phyloP scores from a whole-genome alignment of 2,113 vertebrate genomes.

The Pterocles orientalis region DNA sequence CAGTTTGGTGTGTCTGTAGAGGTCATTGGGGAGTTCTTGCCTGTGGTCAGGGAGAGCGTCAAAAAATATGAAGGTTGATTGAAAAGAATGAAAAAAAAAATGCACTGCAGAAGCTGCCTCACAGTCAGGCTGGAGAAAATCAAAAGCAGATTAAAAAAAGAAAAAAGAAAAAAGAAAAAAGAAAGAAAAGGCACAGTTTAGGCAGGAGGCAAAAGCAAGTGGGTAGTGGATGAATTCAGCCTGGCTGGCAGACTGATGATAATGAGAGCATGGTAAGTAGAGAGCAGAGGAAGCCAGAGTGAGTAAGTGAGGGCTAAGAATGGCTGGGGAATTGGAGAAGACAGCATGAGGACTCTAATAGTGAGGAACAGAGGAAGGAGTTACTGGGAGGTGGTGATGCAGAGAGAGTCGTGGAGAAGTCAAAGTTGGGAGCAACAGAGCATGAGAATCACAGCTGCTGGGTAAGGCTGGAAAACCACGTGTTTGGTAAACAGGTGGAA shows the following conservation, averaged over 20 bases:
- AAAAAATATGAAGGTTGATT: background rate
- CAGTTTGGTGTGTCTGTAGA: background rate
- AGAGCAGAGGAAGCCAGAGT: background rate
- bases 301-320: background rate
- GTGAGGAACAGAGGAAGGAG: background rate
- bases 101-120: background rate
- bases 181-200: background rate
- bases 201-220: background rate
- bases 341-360: background rate
- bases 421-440: background rate
- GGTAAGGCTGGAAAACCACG: background rate
- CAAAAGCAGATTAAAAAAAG: background rate
- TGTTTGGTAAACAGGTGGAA: background rate
- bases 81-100: background rate
- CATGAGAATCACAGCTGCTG: rapidly evolving
- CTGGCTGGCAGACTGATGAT: background rate
- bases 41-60: background rate
- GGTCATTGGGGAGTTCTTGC: background rate
- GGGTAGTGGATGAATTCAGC: background rate
- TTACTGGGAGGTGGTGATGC: background rate
- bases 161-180: too few relatives aligned
- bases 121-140: background rate
- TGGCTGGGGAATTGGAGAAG: background rate
- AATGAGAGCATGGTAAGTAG: background rate
- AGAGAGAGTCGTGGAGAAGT: background rate